Conservation (phyloP, 1,140 invertebrate genomes). For the Eumaeus atala region DNA sequence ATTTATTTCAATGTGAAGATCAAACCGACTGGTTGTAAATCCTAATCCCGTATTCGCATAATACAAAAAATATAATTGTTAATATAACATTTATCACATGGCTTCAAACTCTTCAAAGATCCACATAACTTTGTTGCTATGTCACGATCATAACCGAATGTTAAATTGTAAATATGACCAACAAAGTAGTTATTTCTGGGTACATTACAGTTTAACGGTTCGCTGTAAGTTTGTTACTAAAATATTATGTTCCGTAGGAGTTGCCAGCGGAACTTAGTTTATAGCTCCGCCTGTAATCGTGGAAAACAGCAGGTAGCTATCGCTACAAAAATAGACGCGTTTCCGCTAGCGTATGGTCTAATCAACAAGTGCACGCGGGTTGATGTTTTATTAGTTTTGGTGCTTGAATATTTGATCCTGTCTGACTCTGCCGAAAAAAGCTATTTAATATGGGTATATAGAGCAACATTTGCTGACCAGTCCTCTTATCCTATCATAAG, state of each 20-base stretch:
- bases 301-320: slow-evolving; percentile 61
- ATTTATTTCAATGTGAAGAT: too few relatives aligned
- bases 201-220: slow-evolving; percentile 18
- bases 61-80: slow-evolving; percentile 6
- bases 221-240: slow-evolving; percentile 16
- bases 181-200: slow-evolving; percentile 6
- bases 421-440: too few relatives aligned
- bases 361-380: slow-evolving; percentile 20
- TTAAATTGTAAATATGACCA: not conserved
- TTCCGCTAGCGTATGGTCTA: slow-evolving; percentile 37
- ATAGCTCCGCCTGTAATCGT: slow-evolving; percentile 42
- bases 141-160: not conserved
- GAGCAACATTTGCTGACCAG: too few relatives aligned
- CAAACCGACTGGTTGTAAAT: too few relatives aligned
- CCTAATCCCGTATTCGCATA: too few relatives aligned
- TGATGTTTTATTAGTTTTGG: not conserved
- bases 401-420: too few relatives aligned
- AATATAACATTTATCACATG: slow-evolving; percentile 7
- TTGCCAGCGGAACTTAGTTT: slow-evolving; percentile 39
- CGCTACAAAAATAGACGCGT: slow-evolving; percentile 59
- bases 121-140: not conserved
- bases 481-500: too few relatives aligned
- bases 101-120: not conserved
- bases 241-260: slow-evolving; percentile 27
- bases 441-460: too few relatives aligned